Evolutionary conservation across 2,888 invertebrate genomes (phyloP).

Genomic region (Pandemis cinnamomeana): DNA sequence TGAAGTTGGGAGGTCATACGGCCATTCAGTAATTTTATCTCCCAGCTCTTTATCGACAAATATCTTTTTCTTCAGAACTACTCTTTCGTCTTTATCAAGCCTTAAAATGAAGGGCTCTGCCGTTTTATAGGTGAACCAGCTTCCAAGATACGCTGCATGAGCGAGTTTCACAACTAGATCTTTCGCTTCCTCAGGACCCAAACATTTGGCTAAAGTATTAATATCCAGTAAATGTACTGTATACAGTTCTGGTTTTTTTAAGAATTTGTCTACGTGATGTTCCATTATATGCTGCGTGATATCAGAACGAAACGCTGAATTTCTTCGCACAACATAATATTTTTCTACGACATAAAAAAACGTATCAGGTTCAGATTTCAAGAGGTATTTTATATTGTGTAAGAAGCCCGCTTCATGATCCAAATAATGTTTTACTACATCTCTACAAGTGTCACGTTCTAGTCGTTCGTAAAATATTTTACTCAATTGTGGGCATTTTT

Average conservation of each 20-base stretch:
- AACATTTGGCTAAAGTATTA: constrained; percentile 9
- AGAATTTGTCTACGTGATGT: constrained; percentile 16
- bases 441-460: background rate
- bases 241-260: constrained; percentile 26
- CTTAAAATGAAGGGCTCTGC: constrained; percentile 31
- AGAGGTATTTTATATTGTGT: constrained; percentile 6
- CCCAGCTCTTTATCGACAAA: constrained; percentile 25
- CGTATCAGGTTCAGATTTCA: constrained; percentile 24
- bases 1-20: constrained; percentile 15
- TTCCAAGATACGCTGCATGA: constrained; percentile 17
- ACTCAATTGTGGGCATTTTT: constrained; percentile 19
- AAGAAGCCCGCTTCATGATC: constrained; percentile 14
- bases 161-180: constrained; percentile 30
- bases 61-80: constrained; percentile 19
- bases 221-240: constrained; percentile 30
- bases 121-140: constrained; percentile 26
- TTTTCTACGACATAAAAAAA: constrained; percentile 25
- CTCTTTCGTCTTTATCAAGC: constrained; percentile 23
- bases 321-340: constrained; percentile 13
- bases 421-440: constrained; percentile 12
- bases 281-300: constrained; percentile 24
- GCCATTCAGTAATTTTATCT: constrained; percentile 29
- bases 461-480: constrained; percentile 14
- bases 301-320: background rate
- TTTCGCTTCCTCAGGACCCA: constrained; percentile 21